These are phyloP conservation scores for Syngnathus typhle DNA, from an alignment of 2,113 vertebrate genomes.

Conservation along the genomic window DNA sequence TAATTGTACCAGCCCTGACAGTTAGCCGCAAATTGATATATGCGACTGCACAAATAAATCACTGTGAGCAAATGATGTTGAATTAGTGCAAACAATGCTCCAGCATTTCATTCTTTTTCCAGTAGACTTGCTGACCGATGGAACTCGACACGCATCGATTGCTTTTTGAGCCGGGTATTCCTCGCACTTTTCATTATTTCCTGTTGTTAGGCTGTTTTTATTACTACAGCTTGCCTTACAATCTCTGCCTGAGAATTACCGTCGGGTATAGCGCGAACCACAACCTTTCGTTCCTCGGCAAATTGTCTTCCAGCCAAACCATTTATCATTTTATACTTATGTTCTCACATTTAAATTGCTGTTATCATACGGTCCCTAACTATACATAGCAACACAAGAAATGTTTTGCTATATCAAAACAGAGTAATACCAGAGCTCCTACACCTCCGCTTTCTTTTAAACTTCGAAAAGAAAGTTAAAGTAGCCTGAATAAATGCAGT, in stretches of 20 bases:
- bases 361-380: neutral
- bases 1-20: constrained; percentile 12
- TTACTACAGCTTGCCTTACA: neutral
- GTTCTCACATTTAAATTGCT: neutral
- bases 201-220: neutral
- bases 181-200: neutral
- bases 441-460: neutral
- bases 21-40: constrained; percentile 26
- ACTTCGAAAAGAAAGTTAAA: neutral
- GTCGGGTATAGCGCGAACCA: neutral
- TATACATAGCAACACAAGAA: neutral
- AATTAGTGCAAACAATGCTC: constrained; percentile 19
- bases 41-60: constrained; percentile 20
- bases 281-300: neutral
- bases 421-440: neutral
- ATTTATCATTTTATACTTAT: constrained; percentile 5
- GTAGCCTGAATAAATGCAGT: neutral
- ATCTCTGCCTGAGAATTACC: neutral
- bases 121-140: constrained; percentile 7
- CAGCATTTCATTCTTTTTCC: constrained; percentile 14
- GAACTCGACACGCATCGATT: neutral
- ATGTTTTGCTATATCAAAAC: neutral
- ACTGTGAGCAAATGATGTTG: constrained; percentile 20
- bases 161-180: neutral
- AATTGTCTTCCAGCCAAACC: neutral